Evolutionary conservation across 2,113 vertebrate species (phyloP), one percentile per base, ranked within the genome.

Genomic region (Columba janthina): DNA sequence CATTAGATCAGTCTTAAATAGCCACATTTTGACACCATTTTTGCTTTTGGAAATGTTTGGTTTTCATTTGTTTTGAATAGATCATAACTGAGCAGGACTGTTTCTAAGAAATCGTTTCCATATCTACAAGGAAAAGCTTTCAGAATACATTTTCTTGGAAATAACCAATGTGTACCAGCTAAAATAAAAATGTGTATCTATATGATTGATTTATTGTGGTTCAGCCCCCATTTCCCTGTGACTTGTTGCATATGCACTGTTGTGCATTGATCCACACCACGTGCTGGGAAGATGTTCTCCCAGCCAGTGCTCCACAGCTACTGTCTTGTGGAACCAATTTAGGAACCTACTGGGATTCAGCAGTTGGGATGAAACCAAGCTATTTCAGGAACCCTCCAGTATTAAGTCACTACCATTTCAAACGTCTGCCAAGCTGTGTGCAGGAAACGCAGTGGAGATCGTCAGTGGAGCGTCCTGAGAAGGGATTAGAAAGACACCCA

Each of bases 241-340:
- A 65, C 82, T 61, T 1, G 2, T 70, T 66, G 44, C 44, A 25
- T 7, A 5, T 0, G 0, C 10, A 15, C 32, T 28, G 26, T 34
- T 21, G 6, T 60, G 32, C 36, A 22, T 10, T 57, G 54, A 56
- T 87, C 91, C 67, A 64, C 24, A 60, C 24, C 0, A 0, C 1
- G 1, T 31, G 12, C 17, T 73, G 60, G 36, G 64, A 81, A 85
- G 46, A 26, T 81, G 24, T 53, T 89, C 79, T 90, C 15, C 67
- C 0, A 0, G 64, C 48, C 57, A 60, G 36, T 36, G 62, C 70
- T 46, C 46, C 40, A 9, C 6, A 4, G 34, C 50, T 1, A 1
- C 58, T 73, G 16, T 60, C 58, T 69, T 9, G 1, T 29, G 20
- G 40, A 85, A 44, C 9, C 32, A 48, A 65, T 42, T n/a, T 0